Evolutionary conservation across 2,797 vertebrate genomes (phyloP).

Genomic region (Xenentodon cancila): DNA sequence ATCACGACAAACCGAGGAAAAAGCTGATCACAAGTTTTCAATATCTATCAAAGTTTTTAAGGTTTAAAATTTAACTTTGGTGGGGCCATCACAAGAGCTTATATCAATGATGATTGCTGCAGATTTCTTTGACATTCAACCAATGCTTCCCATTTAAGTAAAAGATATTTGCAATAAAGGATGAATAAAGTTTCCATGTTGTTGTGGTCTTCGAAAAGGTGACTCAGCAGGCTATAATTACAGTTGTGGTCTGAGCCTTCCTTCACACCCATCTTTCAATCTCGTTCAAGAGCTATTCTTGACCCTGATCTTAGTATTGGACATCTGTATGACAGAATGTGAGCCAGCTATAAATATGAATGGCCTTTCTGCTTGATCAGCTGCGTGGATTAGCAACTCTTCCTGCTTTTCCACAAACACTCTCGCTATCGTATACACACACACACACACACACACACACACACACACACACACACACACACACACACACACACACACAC

Average conservation of each 20-base stretch:
- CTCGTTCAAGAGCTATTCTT: constrained; percentile 56
- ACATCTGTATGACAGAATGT: constrained; percentile 83
- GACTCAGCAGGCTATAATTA: constrained; percentile 43
- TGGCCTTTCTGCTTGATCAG: constrained; percentile 89
- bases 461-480: constrained; percentile 1
- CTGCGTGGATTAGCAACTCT: constrained; percentile 87
- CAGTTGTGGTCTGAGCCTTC: constrained; percentile 34
- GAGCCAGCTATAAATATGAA: constrained; percentile 92
- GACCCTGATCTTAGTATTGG: constrained; percentile 52
- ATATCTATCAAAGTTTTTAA: neutral
- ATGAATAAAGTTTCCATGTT: neutral
- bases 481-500: neutral
- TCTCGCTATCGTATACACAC: neutral
- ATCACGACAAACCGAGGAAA: neutral
- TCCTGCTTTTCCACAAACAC: constrained; percentile 77
- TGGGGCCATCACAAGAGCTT: neutral
- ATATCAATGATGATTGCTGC: neutral
- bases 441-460: neutral
- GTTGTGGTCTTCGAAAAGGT: constrained; percentile 5
- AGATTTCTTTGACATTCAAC: neutral
- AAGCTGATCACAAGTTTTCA: neutral
- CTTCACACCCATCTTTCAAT: constrained; percentile 43
- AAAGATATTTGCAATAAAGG: constrained; percentile 3
- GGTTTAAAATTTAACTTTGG: neutral
- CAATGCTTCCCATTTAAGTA: no score